A percentile compares a stretch with the other conserved stretches of the same genome.
Conservation (phyloP, 2,113 vertebrate genomes). For the Ia io region DNA sequence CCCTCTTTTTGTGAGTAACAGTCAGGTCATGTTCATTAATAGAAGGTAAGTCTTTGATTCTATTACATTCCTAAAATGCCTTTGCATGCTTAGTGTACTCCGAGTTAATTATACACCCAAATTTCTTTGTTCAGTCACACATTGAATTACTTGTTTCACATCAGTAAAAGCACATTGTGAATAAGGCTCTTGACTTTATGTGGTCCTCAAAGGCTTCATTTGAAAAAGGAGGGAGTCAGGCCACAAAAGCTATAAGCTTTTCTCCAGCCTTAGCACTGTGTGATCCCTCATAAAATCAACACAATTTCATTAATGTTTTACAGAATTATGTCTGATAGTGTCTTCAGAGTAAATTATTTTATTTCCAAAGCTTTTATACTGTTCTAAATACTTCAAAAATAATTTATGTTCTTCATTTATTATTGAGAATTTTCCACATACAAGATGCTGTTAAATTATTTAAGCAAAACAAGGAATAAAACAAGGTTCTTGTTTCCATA, state of each 20-base stretch:
- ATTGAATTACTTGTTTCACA: conserved; percentile 22
- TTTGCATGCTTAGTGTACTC: neutral
- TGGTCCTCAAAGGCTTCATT: neutral
- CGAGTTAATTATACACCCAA: neutral
- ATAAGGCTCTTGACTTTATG: neutral
- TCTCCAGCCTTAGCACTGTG: neutral
- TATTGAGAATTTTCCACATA: neutral
- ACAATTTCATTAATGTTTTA: neutral
- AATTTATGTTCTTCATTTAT: neutral
- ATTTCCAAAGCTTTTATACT: neutral
- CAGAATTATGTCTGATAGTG: neutral
- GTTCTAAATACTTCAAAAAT: neutral
- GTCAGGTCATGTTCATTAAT: neutral
- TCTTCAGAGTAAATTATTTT: neutral
- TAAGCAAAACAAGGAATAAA: conserved; percentile 5
- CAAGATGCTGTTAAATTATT: neutral
- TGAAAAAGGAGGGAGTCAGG: neutral
- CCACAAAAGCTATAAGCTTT: neutral
- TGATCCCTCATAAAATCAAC: neutral
- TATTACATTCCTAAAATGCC: neutral
- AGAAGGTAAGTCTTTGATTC: neutral
- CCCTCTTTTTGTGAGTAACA: neutral
- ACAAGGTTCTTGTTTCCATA: neutral
- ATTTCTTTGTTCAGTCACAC: neutral
- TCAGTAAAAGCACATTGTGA: neutral